A percentile compares a stretch with the other conserved stretches of the same genome.
phyloP scores from a whole-genome alignment of 2,888 invertebrate species.

The Aleiodes testaceus region DNA sequence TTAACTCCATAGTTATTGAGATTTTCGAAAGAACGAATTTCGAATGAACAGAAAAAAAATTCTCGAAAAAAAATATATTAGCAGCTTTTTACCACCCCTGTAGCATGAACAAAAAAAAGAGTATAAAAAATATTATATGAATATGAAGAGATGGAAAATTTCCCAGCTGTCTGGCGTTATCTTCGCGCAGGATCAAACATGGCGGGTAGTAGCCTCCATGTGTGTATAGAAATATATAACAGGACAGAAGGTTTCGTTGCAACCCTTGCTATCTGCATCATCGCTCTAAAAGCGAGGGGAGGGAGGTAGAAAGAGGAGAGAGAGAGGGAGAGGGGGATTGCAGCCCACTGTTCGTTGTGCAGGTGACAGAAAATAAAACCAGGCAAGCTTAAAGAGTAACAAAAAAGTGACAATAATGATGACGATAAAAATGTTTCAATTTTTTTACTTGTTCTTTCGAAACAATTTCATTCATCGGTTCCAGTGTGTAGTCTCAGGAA shows the following conservation, averaged over 20 bases:
- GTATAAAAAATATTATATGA: conserved; percentile 29
- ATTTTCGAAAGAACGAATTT: neutral
- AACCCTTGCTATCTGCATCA: conserved; percentile 70
- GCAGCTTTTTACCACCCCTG: conserved; percentile 29
- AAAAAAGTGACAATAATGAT: conserved; percentile 30
- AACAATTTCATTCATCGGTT: neutral
- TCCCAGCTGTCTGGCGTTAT: conserved; percentile 70
- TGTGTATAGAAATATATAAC: conserved; percentile 39
- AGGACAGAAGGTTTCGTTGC: conserved; percentile 59
- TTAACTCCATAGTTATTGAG: too few relatives aligned
- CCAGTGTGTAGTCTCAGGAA: neutral
- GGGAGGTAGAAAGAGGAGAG: neutral
- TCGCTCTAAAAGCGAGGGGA: conserved; percentile 49
- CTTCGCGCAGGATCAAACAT: conserved; percentile 66
- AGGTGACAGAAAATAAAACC: conserved; percentile 35
- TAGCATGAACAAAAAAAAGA: conserved; percentile 36
- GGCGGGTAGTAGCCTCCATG: conserved; percentile 55
- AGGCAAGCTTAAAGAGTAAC: conserved; percentile 13
- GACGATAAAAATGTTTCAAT: conserved; percentile 6
- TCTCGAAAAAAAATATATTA: neutral
- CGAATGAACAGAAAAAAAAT: conserved; percentile 20
- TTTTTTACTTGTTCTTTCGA: neutral
- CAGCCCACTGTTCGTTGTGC: conserved; percentile 50
- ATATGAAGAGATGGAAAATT: conserved; percentile 59
- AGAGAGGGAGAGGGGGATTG: conserved; percentile 48